Conservation (phyloP, 2,797 vertebrate genomes). For the Coregonus sp. region DNA sequence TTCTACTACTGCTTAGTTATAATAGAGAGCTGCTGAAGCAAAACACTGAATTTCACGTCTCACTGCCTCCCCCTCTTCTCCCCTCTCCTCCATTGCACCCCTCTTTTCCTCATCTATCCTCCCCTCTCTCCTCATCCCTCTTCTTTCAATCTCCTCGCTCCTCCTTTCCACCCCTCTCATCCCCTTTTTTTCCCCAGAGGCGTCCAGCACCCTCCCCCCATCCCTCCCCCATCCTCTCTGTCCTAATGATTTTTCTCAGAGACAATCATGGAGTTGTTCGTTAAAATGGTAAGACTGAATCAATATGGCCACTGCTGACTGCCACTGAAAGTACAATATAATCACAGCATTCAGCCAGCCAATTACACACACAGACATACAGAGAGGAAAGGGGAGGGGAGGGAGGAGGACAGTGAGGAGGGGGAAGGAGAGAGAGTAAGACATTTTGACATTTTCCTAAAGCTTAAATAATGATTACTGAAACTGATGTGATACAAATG, state of each 20-base stretch:
- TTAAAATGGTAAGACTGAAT: slow-evolving; percentile 50
- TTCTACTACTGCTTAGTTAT: slow-evolving; percentile 45
- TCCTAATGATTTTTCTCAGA: slow-evolving; percentile 21
- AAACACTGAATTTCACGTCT: slow-evolving; percentile 54
- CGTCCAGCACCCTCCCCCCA: slow-evolving; percentile 21
- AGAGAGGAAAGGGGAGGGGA: background rate
- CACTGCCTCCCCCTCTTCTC: slow-evolving; percentile 27
- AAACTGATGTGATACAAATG: slow-evolving; percentile 15
- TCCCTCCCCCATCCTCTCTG: background rate
- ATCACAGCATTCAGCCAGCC: slow-evolving; percentile 26
- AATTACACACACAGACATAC: slow-evolving; percentile 5
- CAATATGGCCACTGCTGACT: slow-evolving; percentile 49
- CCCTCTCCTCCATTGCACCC: no score
- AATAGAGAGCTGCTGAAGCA: slow-evolving; percentile 53
- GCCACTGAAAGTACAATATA: slow-evolving; percentile 39
- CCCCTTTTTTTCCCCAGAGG: slow-evolving; percentile 15
- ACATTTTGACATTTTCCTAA: no score
- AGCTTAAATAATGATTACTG: background rate
- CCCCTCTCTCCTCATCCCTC: background rate
- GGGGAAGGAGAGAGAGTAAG: background rate
- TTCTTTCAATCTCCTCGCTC: slow-evolving; percentile 1
- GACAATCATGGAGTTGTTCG: slow-evolving; percentile 48
- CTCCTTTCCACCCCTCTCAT: background rate
- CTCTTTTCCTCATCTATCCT: background rate
- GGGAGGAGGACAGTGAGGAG: slow-evolving; percentile 22